Evolutionary conservation across 2,113 vertebrate species (phyloP).

Genomic region (Chascanopsetta lugubris): DNA sequence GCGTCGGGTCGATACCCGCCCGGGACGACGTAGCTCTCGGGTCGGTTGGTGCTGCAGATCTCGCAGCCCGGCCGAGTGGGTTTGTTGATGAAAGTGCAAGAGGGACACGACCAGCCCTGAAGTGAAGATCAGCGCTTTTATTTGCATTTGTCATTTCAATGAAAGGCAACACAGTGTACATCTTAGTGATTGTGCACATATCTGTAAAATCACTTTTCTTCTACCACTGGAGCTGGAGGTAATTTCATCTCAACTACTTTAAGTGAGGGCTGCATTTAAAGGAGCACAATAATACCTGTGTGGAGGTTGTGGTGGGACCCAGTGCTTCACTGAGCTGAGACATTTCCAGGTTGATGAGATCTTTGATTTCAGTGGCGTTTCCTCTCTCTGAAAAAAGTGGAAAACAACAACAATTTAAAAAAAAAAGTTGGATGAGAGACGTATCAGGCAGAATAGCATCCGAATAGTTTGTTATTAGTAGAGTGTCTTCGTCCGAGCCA

Average conservation of each 20-base stretch:
- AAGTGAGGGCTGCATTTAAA: no score
- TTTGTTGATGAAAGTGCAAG: slow-evolving; percentile 92
- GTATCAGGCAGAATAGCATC: no score
- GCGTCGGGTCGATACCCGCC: slow-evolving; percentile 71
- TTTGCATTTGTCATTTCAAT: no score
- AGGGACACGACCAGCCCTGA: slow-evolving; percentile 87
- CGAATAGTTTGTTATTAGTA: no score
- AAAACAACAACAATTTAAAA: background rate
- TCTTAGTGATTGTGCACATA: no score
- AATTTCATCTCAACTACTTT: no score
- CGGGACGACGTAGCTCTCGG: slow-evolving; percentile 68
- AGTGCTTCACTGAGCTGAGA: slow-evolving; percentile 68
- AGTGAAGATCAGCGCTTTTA: background rate
- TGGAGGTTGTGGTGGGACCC: slow-evolving; percentile 19
- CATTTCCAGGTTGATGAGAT: slow-evolving; percentile 71
- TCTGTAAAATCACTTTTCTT: no score
- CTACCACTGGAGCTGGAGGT: no score
- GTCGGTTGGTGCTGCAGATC: slow-evolving; percentile 89
- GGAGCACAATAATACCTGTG: slow-evolving; percentile 51
- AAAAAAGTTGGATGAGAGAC: no score
- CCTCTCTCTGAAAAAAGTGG: slow-evolving; percentile 29
- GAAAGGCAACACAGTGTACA: no score
- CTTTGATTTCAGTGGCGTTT: slow-evolving; percentile 62
- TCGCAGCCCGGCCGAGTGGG: slow-evolving; percentile 90
- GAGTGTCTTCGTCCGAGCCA: no score